A percentile compares a stretch with the other conserved stretches of the same genome.
Evolutionary conservation across 2,797 vertebrate species (phyloP).

Genomic region (Spatula clypeata): DNA sequence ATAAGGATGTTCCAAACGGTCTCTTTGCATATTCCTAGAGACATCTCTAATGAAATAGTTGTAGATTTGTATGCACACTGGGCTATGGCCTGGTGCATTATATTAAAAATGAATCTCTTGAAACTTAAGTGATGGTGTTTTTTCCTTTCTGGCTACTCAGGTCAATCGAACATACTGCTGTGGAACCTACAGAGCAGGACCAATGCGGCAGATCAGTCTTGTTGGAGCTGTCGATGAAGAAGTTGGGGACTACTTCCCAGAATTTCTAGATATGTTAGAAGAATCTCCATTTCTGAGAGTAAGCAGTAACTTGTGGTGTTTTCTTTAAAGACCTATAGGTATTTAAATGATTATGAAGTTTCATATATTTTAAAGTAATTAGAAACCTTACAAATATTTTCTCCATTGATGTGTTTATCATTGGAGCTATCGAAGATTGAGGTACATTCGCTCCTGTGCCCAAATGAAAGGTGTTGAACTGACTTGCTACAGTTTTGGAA

Average conservation of each 20-base stretch:
- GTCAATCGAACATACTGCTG: slow-evolving; percentile 97
- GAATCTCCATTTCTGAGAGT: slow-evolving; percentile 98
- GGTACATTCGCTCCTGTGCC: not conserved
- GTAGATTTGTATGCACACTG: not conserved
- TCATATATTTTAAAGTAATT: not conserved
- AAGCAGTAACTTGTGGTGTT: slow-evolving; percentile 40
- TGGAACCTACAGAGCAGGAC: slow-evolving; percentile 96
- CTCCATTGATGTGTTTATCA: rapidly evolving
- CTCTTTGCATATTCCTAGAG: not conserved
- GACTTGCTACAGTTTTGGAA: not conserved
- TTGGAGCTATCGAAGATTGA: not conserved
- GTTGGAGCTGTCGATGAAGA: slow-evolving; percentile 98
- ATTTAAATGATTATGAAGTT: not conserved
- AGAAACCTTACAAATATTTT: not conserved
- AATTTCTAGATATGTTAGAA: slow-evolving; percentile 98
- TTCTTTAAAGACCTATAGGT: not conserved
- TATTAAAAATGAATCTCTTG: not conserved
- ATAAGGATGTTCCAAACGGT: not conserved
- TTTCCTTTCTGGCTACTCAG: slow-evolving; percentile 74
- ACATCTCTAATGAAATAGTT: not conserved
- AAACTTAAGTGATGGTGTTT: not conserved
- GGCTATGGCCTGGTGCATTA: not conserved
- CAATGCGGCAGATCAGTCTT: slow-evolving; percentile 98
- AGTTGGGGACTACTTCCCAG: slow-evolving; percentile 97
- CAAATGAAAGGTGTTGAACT: not conserved